A percentile compares a stretch with the other conserved stretches of the same genome.
phyloP scores from a whole-genome alignment of 2,113 vertebrate species.

The Amphiprion percula region DNA sequence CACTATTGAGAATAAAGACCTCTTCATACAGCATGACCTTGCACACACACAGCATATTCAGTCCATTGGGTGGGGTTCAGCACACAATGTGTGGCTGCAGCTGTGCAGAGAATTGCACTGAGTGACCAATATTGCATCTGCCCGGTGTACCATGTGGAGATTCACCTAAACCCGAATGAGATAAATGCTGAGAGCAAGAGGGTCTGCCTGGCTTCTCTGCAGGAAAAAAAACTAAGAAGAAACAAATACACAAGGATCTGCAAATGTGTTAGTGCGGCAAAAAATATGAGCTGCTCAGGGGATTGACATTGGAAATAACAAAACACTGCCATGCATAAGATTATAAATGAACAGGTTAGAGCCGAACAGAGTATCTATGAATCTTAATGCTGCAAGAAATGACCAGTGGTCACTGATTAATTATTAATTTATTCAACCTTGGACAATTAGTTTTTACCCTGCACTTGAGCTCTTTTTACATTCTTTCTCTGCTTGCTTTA shows the following conservation, averaged over 20 bases:
- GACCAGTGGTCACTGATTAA: slow-evolving; percentile 13
- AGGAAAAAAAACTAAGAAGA: neutral
- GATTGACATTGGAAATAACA: neutral
- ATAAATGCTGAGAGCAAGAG: slow-evolving; percentile 33
- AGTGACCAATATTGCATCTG: slow-evolving; percentile 44
- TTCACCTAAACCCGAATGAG: slow-evolving; percentile 32
- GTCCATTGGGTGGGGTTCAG: slow-evolving; percentile 14
- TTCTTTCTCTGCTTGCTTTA: neutral
- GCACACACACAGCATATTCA: neutral
- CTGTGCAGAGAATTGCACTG: slow-evolving; percentile 46
- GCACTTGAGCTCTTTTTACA: neutral
- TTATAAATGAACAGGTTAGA: neutral
- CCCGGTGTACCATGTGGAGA: slow-evolving; percentile 38
- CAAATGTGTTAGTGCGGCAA: neutral
- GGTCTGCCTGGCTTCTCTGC: neutral
- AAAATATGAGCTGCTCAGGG: neutral
- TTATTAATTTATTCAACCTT: slow-evolving; percentile 30
- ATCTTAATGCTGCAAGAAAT: slow-evolving; percentile 30
- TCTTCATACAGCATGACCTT: too few relatives aligned
- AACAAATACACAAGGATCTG: neutral
- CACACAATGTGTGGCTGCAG: slow-evolving; percentile 45
- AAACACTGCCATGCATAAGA: neutral
- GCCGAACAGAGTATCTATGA: neutral
- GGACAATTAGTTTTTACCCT: slow-evolving; percentile 16
- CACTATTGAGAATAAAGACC: neutral